These are phyloP conservation scores for Lithosia quadra DNA, from an alignment of 2,888 invertebrate species.

Conservation along the genomic window DNA sequence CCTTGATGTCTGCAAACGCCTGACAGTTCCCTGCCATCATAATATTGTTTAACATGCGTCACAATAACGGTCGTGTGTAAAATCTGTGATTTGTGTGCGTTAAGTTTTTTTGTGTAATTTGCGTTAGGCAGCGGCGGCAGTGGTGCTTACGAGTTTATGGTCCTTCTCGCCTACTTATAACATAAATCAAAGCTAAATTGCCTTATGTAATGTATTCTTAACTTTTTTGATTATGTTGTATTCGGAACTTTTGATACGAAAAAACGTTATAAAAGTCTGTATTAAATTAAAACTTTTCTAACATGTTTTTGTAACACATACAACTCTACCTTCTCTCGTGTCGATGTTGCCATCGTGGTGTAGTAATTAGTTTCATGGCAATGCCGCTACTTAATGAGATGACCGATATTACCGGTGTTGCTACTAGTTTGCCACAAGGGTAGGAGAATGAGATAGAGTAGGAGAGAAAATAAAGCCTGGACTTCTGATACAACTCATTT, in stretches of 20 bases:
- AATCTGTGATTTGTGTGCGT: conserved; percentile 12
- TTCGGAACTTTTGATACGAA: background rate
- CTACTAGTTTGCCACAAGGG: too few relatives aligned
- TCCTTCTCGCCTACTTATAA: conserved; percentile 8
- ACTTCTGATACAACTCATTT: too few relatives aligned
- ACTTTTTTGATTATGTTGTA: background rate
- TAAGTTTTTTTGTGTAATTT: conserved; percentile 8
- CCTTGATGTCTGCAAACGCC: conserved; percentile 8
- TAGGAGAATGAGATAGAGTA: too few relatives aligned
- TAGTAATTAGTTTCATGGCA: too few relatives aligned
- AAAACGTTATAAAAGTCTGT: background rate
- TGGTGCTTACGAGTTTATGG: conserved; percentile 15
- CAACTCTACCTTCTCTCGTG: too few relatives aligned
- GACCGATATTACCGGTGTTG: too few relatives aligned
- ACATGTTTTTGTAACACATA: too few relatives aligned
- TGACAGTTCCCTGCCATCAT: conserved; percentile 15
- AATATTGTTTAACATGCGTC: conserved; percentile 18
- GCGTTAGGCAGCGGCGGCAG: conserved; percentile 4
- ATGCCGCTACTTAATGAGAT: too few relatives aligned
- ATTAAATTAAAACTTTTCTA: background rate
- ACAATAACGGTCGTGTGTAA: conserved; percentile 9
- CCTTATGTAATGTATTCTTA: background rate
- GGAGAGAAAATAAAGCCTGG: too few relatives aligned
- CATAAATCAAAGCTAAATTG: conserved; percentile 15
- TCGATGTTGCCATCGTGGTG: too few relatives aligned